Conservation (phyloP, 1,140 invertebrate species). For the Eciton burchellii region DNA sequence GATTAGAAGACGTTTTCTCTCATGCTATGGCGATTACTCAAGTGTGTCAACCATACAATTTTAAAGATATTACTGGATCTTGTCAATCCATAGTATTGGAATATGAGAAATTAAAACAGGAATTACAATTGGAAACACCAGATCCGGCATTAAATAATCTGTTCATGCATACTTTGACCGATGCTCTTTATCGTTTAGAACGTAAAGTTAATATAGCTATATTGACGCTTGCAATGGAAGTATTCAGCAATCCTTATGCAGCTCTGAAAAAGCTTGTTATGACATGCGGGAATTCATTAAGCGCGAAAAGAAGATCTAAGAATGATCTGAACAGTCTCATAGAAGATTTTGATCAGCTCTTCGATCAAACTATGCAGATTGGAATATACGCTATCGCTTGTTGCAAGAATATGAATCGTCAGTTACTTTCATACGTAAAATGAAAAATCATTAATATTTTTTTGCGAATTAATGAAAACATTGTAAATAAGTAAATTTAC, state of each 20-base stretch:
- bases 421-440: slow-evolving; percentile 63
- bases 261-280: slow-evolving; percentile 82
- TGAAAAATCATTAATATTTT: slow-evolving; percentile 11
- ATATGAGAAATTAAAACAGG: slow-evolving; percentile 81
- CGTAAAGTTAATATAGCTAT: slow-evolving; percentile 83
- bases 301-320: slow-evolving; percentile 74
- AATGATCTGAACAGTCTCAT: slow-evolving; percentile 82
- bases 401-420: slow-evolving; percentile 87
- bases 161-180: slow-evolving; percentile 81
- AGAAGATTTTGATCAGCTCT: slow-evolving; percentile 88
- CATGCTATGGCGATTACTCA: slow-evolving; percentile 84
- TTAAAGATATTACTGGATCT: slow-evolving; percentile 81
- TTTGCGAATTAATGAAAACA: slow-evolving; percentile 43
- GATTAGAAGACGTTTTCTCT: slow-evolving; percentile 82
- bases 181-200: slow-evolving; percentile 82
- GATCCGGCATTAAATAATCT: slow-evolving; percentile 81
- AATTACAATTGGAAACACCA: slow-evolving; percentile 75
- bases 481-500: not conserved
- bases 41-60: slow-evolving; percentile 82
- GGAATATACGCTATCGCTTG: slow-evolving; percentile 89
- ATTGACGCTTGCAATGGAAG: slow-evolving; percentile 82
- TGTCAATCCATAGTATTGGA: slow-evolving; percentile 82
- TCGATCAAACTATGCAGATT: slow-evolving; percentile 89
- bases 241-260: slow-evolving; percentile 81
- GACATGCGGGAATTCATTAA: slow-evolving; percentile 80